Base-by-base conservation (phyloP, 2,888 invertebrate species). In the Lysandra bellargus region DNA sequence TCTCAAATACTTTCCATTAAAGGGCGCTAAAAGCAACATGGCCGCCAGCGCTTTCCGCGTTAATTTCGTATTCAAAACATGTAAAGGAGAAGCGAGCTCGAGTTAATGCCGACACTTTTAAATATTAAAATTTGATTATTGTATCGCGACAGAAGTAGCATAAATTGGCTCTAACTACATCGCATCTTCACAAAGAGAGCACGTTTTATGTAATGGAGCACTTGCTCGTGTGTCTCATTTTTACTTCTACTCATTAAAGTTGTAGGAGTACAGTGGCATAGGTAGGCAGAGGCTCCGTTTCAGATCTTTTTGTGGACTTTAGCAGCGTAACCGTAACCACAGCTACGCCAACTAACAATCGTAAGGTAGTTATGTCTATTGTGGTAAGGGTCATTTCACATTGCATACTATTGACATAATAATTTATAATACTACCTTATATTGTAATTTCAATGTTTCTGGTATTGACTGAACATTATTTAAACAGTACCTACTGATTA, bases 1-100 rank as follows among this genome's bases (percentile, higher is more conserved):
- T 89, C 88, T 84, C 84, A 86, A 84, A 85, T 84, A 83, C 86
- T 88, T 87, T 88, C 88, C 88, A 89, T 91, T 92, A 93, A 92
- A 92, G 92, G 92, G 90, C 90, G 90, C 88, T 92, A 91, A 92
- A 91, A 92, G 91, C 92, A 92, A 91, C 82, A 93, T 92, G 92
- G 92, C 91, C 84, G 89, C 87, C 88, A 86, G 86, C 87, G 85
- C 84, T 89, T 87, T 87, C 86, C 88, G 86, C 86, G 87, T 85
- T 86, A 83, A 92, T 91, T 93, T 92, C 82, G 89, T 89, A 93
- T 94, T 92, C 94, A 89, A 86, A 90, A 87, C 92, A 87, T 86
- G 89, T 84, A 86, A 85, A 87, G 86, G 85, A 89, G 88, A 86
- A 86, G 88, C 85, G 87, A 87, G 89, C 87, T 87, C 85, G 85